A percentile compares a stretch with the other conserved stretches of the same genome.
Evolutionary conservation across 2,113 vertebrate genomes (phyloP).

Genomic region (Tricholaema leucomelas): DNA sequence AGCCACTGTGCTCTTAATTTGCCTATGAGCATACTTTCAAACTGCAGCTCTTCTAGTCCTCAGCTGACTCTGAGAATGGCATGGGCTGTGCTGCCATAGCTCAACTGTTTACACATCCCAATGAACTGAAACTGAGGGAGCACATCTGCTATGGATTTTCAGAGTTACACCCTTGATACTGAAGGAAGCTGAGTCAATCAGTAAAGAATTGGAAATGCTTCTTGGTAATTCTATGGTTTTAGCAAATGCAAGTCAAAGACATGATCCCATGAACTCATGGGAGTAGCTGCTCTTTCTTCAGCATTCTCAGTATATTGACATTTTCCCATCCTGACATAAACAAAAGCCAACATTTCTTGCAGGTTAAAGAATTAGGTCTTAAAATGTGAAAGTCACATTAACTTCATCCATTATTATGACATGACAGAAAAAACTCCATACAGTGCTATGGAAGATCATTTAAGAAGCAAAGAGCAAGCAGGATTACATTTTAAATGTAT

Average conservation of each 20-base stretch:
- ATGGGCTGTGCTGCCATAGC: background rate
- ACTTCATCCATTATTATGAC: constrained; percentile 16
- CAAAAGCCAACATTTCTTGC: constrained; percentile 31
- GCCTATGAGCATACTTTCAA: constrained; percentile 8
- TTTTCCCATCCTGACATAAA: background rate
- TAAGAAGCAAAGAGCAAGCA: constrained; percentile 32
- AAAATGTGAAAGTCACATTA: constrained; percentile 9
- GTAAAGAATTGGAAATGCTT: constrained; percentile 40
- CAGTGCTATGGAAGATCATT: background rate
- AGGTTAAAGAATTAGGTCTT: constrained; percentile 14
- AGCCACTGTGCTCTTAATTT: background rate
- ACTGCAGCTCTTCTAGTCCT: background rate
- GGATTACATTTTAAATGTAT: background rate
- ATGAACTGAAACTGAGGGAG: background rate
- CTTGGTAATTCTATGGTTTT: constrained; percentile 15
- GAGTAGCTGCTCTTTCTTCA: background rate
- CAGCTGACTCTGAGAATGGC: background rate
- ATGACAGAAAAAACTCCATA: background rate
- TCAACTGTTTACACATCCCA: background rate
- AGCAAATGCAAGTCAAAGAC: constrained; percentile 21
- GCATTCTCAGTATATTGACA: background rate
- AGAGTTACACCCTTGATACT: background rate
- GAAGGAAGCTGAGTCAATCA: constrained; percentile 12
- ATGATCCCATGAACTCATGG: background rate
- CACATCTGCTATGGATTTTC: constrained; percentile 35